Conservation (phyloP, 2,888 invertebrate genomes). For the Rhaphigaster nebulosa region DNA sequence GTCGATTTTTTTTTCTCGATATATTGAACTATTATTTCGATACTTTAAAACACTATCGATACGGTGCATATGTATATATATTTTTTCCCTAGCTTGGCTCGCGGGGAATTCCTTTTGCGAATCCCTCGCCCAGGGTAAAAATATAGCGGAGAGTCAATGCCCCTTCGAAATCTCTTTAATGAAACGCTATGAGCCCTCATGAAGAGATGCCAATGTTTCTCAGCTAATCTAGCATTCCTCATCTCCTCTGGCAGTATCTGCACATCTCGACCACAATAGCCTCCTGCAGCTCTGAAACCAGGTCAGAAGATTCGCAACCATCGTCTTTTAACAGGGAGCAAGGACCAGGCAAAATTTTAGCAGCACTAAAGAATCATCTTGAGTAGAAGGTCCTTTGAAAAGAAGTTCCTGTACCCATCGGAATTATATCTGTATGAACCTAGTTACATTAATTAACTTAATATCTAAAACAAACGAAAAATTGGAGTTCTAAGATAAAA, state of each 20-base stretch:
- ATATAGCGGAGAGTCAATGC: not conserved
- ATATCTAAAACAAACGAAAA: no score
- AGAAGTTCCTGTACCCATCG: no score
- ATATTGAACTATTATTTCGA: no score
- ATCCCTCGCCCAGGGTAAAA: not conserved
- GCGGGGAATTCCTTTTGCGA: not conserved
- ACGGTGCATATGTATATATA: no score
- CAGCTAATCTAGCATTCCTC: not conserved
- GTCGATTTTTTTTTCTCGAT: no score
- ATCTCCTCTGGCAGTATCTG: not conserved
- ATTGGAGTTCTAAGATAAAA: no score
- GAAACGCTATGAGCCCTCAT: not conserved
- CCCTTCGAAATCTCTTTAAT: not conserved
- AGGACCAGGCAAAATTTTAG: not conserved
- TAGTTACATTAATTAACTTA: no score
- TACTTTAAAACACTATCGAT: no score
- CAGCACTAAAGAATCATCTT: not conserved
- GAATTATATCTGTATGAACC: no score
- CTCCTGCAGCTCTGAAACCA: slow-evolving; percentile 3
- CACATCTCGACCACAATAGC: not conserved
- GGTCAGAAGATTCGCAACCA: not conserved
- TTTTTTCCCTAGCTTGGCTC: not conserved
- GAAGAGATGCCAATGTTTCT: not conserved
- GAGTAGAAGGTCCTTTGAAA: no score
- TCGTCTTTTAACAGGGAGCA: not conserved